phyloP scores from a whole-genome alignment of 2,113 vertebrate genomes.

The Syrmaticus mikado region DNA sequence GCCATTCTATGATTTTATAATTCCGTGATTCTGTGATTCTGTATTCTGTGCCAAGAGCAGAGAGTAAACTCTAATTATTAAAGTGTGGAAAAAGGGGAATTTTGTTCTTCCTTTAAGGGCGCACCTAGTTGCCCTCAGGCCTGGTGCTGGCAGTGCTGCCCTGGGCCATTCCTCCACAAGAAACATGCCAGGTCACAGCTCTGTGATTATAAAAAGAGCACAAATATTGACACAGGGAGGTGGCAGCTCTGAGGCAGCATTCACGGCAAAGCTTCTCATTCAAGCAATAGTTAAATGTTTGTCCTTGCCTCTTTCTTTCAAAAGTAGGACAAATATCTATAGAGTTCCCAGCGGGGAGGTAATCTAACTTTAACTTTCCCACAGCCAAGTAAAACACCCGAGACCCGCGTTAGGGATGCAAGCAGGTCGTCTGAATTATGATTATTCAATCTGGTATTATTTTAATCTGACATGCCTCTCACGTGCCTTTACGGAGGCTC shows the following conservation, averaged over 20 bases:
- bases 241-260: background rate
- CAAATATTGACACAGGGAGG: background rate
- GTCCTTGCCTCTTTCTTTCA: conserved; percentile 63
- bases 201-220: background rate
- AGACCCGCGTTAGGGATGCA: conserved; percentile 64
- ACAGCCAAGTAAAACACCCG: conserved; percentile 63
- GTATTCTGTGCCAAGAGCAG: background rate
- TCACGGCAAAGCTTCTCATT: background rate
- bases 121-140: background rate
- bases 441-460: conserved; percentile 71
- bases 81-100: rapidly evolving
- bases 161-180: rapidly evolving
- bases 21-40: too few species aligned
- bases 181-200: background rate
- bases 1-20: too few species aligned
- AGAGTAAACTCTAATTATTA: background rate
- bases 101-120: background rate
- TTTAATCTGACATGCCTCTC: conserved; percentile 74
- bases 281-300: conserved; percentile 61
- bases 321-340: conserved; percentile 63
- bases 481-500: conserved; percentile 70
- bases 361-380: conserved; percentile 76
- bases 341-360: conserved; percentile 60
- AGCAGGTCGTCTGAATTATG: conserved; percentile 72
- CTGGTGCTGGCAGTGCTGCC: background rate